Evolutionary conservation across 2,797 vertebrate genomes (phyloP).

Genomic region (Naso thynnoides): DNA sequence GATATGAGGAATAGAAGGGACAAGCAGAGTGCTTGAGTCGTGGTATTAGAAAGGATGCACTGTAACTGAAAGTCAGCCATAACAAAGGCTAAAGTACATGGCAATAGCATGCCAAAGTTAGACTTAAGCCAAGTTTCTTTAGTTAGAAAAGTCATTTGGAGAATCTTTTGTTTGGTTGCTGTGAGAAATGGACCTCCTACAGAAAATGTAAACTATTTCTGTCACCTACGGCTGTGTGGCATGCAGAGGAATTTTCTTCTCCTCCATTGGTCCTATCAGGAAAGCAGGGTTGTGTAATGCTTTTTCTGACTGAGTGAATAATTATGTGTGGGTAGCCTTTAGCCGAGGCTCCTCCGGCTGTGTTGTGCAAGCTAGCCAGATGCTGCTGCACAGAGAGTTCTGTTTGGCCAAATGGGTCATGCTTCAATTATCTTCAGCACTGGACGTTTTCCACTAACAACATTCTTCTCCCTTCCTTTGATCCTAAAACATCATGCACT

Average conservation of each 20-base stretch:
- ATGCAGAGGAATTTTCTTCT: conserved; percentile 15
- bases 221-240: conserved; percentile 42
- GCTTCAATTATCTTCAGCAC: conserved; percentile 37
- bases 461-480: conserved; percentile 29
- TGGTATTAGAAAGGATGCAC: conserved; percentile 36
- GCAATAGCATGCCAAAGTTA: conserved; percentile 27
- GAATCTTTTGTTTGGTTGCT: conserved; percentile 26
- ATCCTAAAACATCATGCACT: conserved; percentile 41
- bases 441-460: conserved; percentile 21
- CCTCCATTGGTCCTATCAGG: conserved; percentile 31
- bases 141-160: conserved; percentile 65
- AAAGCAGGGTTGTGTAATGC: conserved; percentile 62
- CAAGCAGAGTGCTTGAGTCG: conserved; percentile 38
- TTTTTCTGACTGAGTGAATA: conserved; percentile 71
- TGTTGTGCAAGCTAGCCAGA: conserved; percentile 55
- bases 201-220: conserved; percentile 31
- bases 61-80: conserved; percentile 12
- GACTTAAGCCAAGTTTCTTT: conserved; percentile 30
- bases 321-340: conserved; percentile 51
- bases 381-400: conserved; percentile 40
- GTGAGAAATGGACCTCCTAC: conserved; percentile 32
- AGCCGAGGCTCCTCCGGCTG: conserved; percentile 41
- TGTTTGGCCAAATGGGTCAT: conserved; percentile 57
- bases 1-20: conserved; percentile 23
- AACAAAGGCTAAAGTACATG: conserved; percentile 23